Base-by-base conservation (phyloP, 2,797 vertebrate species). In the Tamandua tetradactyla region DNA sequence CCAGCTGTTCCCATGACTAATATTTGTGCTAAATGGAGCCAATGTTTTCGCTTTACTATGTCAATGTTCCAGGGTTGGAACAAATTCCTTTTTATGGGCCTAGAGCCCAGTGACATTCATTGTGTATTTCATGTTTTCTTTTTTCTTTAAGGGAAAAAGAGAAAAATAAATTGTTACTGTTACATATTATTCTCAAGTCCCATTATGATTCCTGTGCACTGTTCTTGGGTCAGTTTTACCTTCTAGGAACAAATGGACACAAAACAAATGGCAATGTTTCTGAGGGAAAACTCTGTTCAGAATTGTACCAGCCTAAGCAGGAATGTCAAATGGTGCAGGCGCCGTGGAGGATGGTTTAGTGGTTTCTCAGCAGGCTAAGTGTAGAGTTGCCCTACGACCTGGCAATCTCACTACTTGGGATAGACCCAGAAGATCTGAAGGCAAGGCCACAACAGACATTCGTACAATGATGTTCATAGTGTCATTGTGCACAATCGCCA, bases 1-100 rank as follows among this genome's bases (percentile, higher is more conserved):
- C 2, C 72, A 1, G 14, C 27, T 6, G 11, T 1, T 37, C 37
- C 40, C 42, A 1, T 1, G 3, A 55, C 61, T 2, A 9, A 20
- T 4, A 22, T 15, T 4, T 25, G 9, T 5, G 11, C n/a, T 35
- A 27, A 20, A 2, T 1, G 0, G 32, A 68, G 22, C 32, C 57
- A 76, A 3, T 37, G 44, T 52, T 49, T 23, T 7, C 3, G 10
- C 32, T 66, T 62, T 32, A 30, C 59, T 2, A 0, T 15, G 22
- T 23, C 47, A 5, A 25, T 11, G n/a, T 61, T 40, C 71, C 75
- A 11, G 25, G 47, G 57, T 0, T 0, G 6, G 37, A 20, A 32
- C 69, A 20, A 20, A 7, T 30, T 87, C 42, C n/a, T 74, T 59
- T 68, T 27, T 7, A 14, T 1, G n/a, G 55, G 3, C 74, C 49